Base-by-base conservation (phyloP, 1,140 invertebrate genomes). In the Heliconius himera region DNA sequence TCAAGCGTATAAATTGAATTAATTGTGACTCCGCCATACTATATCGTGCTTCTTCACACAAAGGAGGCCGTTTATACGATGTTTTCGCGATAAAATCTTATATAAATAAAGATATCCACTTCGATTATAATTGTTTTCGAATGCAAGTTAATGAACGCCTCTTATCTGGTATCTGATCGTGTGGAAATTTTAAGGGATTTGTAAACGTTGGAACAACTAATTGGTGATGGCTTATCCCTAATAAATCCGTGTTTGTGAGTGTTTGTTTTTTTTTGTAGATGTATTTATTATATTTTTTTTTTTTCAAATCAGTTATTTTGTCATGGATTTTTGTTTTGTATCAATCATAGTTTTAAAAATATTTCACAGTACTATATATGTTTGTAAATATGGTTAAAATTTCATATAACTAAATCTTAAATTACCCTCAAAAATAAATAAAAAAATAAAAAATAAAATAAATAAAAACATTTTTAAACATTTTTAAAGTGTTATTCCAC, bases 1-100 rank as follows among this genome's bases (percentile, higher is more conserved):
- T 76, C 84, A 87, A 81, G 88, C 89, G 87, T 90, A 84, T 76
- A 85, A 90, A 90, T 90, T 85, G 88, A 87, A 84, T 88, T 90
- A 90, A 90, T 90, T 90, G 84, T 82, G 80, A 81, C 77, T 6
- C 49, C 18, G 18, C 6, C 2, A 2, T 71, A 80, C 78, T 82
- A 74, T 74, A 76, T 74, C 81, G 74, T 70, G 54, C 75, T 79
- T 82, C 78, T 79, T 81, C 46, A 76, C 54, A 76, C 74, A 70
- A 80, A 77, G 41, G 74, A 76, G 41, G 70, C 54, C 49, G 46
- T 73, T 82, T 72, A 77, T 73, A 66, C 76, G 76, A 80, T 77
- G 72, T 76, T 75, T 70, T 22, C 13, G 41, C 49, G 81, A 82
- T 80, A 80, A 76, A 51, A 82, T 82, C 78, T 82, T 79, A 73